Evolutionary conservation across 2,113 vertebrate genomes (phyloP), one percentile per base, ranked within the genome.

Genomic region (Pongo pygmaeus): DNA sequence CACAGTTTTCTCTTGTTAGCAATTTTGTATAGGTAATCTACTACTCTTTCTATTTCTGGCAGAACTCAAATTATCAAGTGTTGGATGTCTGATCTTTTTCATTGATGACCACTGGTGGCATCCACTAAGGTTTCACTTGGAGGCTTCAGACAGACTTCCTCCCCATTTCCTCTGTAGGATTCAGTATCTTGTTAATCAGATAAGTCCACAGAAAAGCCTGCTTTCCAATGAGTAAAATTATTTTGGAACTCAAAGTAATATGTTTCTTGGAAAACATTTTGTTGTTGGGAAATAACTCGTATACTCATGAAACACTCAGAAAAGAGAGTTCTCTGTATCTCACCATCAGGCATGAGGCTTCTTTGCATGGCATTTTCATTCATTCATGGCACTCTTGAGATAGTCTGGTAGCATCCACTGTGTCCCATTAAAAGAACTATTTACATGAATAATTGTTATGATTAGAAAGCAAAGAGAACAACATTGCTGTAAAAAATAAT

Each of bases 21-120:
- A 95, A 55, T 88, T 95, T 84, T 94, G 72, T 80, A 16, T 70
- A 94, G 94, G n/a, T 92, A 94, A 89, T 90, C 48, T 48, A 84
- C 27, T 86, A 70, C 9, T 94, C 48, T 80, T 55, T 84, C 50
- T 90, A 32, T 92, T 89, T 93, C 61, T 87, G 59, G 17, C 32
- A 87, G 35, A 92, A 89, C 40, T 96, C 55, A 84, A 17, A 46
- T 93, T 83, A 81, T 92, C 23, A 93, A 59, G 48, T 80, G n/a
- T 94, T 96, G 67, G 35, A 67, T 93, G 46, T 67, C 50, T 80
- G 75, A 80, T 13, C 38, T 74, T 93, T 90, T 87, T 69, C 67
- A 69, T n/a, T 74, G 57, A 89, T 85, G 59, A 74, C 25, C 74
- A 30, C 59, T 96, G 83, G 46, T 59, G 57, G n/a, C 70, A 93